Conservation (phyloP, 2,113 vertebrate species). For the Dascyllus trimaculatus region DNA sequence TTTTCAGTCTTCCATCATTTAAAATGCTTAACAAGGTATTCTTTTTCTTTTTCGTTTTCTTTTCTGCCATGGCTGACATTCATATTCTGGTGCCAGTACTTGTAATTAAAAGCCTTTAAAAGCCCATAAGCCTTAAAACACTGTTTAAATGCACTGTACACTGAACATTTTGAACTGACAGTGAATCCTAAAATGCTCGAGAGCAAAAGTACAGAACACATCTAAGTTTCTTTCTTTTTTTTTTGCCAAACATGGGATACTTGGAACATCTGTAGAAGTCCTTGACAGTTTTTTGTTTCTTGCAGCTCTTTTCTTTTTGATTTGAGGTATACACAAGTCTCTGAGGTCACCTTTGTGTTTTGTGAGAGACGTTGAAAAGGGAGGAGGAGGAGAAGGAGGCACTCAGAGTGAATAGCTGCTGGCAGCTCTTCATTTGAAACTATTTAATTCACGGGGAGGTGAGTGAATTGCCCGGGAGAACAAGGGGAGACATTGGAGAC, state of each 20-base stretch:
- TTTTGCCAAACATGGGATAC: not conserved
- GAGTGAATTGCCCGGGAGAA: constrained; percentile 56
- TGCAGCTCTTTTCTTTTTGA: constrained; percentile 30
- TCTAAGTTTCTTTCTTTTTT: not conserved
- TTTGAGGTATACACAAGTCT: constrained; percentile 29
- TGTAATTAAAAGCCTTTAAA: not conserved
- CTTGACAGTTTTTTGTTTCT: constrained; percentile 35
- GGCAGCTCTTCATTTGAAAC: constrained; percentile 69
- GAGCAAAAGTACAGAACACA: constrained; percentile 10
- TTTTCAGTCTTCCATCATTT: no score
- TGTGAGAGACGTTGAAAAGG: constrained; percentile 30
- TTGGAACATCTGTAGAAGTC: constrained; percentile 43
- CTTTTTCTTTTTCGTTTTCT: no score
- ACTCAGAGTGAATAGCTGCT: constrained; percentile 50
- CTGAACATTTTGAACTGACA: not conserved
- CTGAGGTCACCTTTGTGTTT: constrained; percentile 45
- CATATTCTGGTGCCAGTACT: not conserved
- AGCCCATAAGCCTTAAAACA: not conserved
- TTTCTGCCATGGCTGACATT: no score
- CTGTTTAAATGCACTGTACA: not conserved
- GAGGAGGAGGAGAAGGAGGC: constrained; percentile 30
- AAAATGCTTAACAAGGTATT: no score
- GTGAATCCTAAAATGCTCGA: not conserved
- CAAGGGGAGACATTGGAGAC: constrained; percentile 28
- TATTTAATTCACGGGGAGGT: constrained; percentile 72